Evolutionary conservation across 1,140 invertebrate genomes (phyloP), one percentile per base, ranked within the genome.

Genomic region (Megathymus violae): DNA sequence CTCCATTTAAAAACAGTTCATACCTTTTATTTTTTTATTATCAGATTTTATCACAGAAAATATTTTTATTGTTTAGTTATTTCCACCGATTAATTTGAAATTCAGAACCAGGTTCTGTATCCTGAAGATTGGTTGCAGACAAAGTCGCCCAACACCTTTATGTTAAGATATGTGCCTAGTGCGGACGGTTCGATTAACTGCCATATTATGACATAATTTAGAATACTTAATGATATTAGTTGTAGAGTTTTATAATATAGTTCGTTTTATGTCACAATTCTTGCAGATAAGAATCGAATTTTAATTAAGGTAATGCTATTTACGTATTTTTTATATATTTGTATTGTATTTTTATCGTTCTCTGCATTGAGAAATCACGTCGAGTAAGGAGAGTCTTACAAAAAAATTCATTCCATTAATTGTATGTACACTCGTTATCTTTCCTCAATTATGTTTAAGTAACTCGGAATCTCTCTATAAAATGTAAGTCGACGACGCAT

Each of bases 131-230:
- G 76, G 70, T 79, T 71, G 73, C 71, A 76, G 82, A 80, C 71
- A 74, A 77, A 78, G 75, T 79, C 73, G 74, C 78, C 73, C 80
- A 76, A 68, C 69, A 76, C 68, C 62, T 73, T 31, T 68, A 68
- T 72, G 44, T 68, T 81, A 71, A 74, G 72, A 75, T 71, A 74
- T 72, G 84, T 82, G 84, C 82, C 78, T 80, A 85, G 80, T 80
- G 81, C 84, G 78, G 80, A 88, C 84, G 83, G 82, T 89, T 90
- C 80, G 82, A 83, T 77, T 85, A 88, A 90, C 88, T 90, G 88
- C 88, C 88, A 90, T 90, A 90, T 90, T 90, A 90, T 86, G 80
- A 88, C 88, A 87, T 90, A 90, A 76, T 85, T 86, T 90, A 88
- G 85, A 79, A 64, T 88, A 89, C 83, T 82, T 88, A 79, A 80